These are phyloP conservation scores for Micrasema longulum DNA, from an alignment of 1,140 invertebrate species.

Conservation along the genomic window DNA sequence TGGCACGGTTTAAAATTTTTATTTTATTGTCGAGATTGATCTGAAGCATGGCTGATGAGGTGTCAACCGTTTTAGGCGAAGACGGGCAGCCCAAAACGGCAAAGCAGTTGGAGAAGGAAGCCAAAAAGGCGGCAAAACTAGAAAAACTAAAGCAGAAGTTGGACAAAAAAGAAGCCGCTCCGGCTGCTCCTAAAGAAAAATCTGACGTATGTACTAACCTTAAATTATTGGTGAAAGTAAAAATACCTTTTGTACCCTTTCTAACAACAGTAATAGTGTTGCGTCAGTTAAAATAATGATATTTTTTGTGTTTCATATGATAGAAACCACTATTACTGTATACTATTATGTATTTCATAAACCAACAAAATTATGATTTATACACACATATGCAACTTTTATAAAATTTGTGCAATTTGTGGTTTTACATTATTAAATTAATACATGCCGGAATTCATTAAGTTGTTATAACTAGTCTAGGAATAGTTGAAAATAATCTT, in stretches of 20 bases:
- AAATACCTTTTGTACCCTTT: neutral
- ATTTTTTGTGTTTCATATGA: too few species aligned
- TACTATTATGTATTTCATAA: too few species aligned
- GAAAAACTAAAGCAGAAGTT: slow-evolving; percentile 94
- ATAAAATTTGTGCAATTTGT: too few species aligned
- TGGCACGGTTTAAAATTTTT: neutral
- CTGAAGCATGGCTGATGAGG: slow-evolving; percentile 44
- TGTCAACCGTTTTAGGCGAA: slow-evolving; percentile 31
- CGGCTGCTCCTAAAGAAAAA: slow-evolving; percentile 61
- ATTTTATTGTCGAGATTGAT: too few species aligned
- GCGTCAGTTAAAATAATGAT: slow-evolving; percentile 15
- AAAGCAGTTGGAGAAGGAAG: slow-evolving; percentile 91
- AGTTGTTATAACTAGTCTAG: too few species aligned
- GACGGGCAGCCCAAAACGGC: slow-evolving; percentile 76
- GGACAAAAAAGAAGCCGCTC: slow-evolving; percentile 78
- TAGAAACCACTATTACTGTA: too few species aligned
- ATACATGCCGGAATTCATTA: too few species aligned
- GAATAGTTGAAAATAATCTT: too few species aligned
- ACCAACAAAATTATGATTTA: too few species aligned
- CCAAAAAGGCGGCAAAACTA: slow-evolving; percentile 88
- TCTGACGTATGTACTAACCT: slow-evolving; percentile 43
- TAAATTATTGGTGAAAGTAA: slow-evolving; percentile 24
- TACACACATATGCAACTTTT: too few species aligned
- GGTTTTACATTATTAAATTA: too few species aligned
- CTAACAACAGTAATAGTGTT: too few species aligned